Conservation (phyloP, 1,140 invertebrate genomes). For the Drosophila ogumai region DNA sequence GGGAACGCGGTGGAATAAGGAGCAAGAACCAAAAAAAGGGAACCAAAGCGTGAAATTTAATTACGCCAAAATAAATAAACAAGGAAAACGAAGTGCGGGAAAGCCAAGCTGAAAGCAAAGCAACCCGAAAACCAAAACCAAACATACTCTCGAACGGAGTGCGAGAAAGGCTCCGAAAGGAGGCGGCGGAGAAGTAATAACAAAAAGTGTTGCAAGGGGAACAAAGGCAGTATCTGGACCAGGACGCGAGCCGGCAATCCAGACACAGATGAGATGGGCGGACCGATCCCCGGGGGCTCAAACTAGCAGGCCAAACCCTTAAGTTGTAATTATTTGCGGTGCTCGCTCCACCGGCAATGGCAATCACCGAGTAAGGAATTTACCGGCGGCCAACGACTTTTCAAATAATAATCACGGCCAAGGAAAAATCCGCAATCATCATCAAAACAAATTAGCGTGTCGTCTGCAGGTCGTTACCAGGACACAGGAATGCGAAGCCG, state of each 20-base stretch:
- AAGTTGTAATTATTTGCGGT: constrained; percentile 66
- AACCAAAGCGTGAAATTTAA: constrained; percentile 80
- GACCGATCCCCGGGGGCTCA: constrained; percentile 28
- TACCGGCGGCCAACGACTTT: constrained; percentile 12
- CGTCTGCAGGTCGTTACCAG: constrained; percentile 61
- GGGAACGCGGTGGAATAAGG: constrained; percentile 5
- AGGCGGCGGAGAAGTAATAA: constrained; percentile 28
- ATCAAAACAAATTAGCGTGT: constrained; percentile 72
- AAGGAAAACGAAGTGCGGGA: constrained; percentile 60
- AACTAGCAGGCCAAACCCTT: constrained; percentile 32
- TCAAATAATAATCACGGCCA: constrained; percentile 54
- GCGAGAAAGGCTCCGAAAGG: constrained; percentile 2
- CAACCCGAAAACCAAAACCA: constrained; percentile 54
- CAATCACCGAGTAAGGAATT: constrained; percentile 23
- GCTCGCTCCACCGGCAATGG: constrained; percentile 17
- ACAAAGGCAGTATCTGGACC: constrained; percentile 9
- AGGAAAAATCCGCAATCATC: constrained; percentile 42
- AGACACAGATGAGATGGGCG: constrained; percentile 38
- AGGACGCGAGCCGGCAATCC: constrained; percentile 10
- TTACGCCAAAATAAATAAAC: constrained; percentile 77
- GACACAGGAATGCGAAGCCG: constrained; percentile 8
- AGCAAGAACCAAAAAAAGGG: constrained; percentile 6
- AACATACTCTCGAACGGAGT: constrained; percentile 40
- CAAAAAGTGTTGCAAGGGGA: constrained; percentile 48
- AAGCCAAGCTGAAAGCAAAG: constrained; percentile 61